Evolutionary conservation across 2,113 vertebrate species (phyloP), one percentile per base, ranked within the genome.

Genomic region (Corythornis vintsioides): DNA sequence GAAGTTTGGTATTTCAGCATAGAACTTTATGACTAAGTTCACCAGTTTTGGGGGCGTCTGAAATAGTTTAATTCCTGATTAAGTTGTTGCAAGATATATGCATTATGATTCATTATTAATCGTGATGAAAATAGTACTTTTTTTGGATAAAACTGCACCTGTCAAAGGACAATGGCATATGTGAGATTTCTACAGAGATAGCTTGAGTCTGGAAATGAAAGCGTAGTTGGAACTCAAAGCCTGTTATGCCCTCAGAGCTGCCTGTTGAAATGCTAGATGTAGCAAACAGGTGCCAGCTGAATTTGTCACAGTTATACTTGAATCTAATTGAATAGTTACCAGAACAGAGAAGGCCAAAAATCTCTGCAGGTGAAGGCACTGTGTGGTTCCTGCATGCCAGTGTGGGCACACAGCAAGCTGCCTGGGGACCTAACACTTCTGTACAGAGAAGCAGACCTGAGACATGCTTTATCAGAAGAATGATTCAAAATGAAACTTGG

Each of bases 401-500:
- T 5, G 52, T 26, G 67, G n/a, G 43, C 55, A 28, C 64, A 29
- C 40, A 33, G 63, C 8, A 15, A 61, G 38, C 47, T 80, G 53
- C 81, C 3, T 8, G 53, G 47, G 78, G 43, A 86, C 48, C 59
- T 42, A 8, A 47, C 60, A n/a, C 35, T 69, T 7, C 8, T 8
- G 75, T 12, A 56, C 53, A 21, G 43, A 69, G 76, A 29, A 74
- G 33, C 76, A 67, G 61, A n/a, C 22, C 40, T 3, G 15, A 2
- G 10, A 20, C 0, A 4, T 67, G 31, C 53, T 88, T 83, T 19
- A 64, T 38, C 8, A 12, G 88, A 86, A 93, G 69, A 8, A 3
- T 65, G 77, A 93, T 69, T 91, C 88, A 93, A 57, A 89, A 64
- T 56, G 90, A 96, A 96, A 93, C 86, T 65, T 72, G 90, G 43